Conservation (phyloP, 1,140 invertebrate genomes). For the Atta texana region DNA sequence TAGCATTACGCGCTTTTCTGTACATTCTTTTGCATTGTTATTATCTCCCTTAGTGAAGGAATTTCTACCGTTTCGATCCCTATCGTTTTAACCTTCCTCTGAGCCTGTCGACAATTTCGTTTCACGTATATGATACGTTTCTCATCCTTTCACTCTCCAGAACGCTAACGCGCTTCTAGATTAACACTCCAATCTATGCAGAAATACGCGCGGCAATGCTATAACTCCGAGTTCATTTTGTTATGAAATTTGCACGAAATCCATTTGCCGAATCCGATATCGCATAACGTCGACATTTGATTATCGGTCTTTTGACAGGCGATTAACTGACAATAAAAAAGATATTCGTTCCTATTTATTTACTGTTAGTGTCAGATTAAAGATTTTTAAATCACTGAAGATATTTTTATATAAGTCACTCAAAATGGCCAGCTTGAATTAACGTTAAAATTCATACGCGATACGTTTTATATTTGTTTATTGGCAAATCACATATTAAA, state of each 20-base stretch:
- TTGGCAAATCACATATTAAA: neutral
- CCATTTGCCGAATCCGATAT: constrained; percentile 39
- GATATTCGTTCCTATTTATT: constrained; percentile 5
- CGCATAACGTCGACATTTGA: constrained; percentile 10
- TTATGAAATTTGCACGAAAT: constrained; percentile 6
- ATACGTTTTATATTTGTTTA: constrained; percentile 21
- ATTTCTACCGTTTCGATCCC: constrained; percentile 58
- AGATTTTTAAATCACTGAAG: neutral
- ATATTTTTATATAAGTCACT: constrained; percentile 34
- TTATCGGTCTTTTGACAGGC: constrained; percentile 5
- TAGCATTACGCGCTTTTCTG: constrained; percentile 79
- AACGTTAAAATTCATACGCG: constrained; percentile 3
- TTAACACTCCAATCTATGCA: constrained; percentile 3
- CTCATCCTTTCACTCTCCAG: constrained; percentile 62
- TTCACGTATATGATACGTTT: constrained; percentile 39
- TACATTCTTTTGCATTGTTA: constrained; percentile 80
- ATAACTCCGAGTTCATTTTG: constrained; percentile 33
- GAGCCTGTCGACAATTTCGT: constrained; percentile 22
- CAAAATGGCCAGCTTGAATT: neutral
- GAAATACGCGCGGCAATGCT: constrained; percentile 12
- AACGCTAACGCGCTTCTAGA: constrained; percentile 53
- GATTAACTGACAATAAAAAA: constrained; percentile 27
- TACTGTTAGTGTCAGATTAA: neutral
- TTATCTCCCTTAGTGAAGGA: constrained; percentile 74
- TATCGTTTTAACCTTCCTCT: constrained; percentile 4